These are phyloP conservation scores for Hydrozoanthus gracilis DNA, from an alignment of 92 coral and sea anemone genomes.

Conservation along the genomic window DNA sequence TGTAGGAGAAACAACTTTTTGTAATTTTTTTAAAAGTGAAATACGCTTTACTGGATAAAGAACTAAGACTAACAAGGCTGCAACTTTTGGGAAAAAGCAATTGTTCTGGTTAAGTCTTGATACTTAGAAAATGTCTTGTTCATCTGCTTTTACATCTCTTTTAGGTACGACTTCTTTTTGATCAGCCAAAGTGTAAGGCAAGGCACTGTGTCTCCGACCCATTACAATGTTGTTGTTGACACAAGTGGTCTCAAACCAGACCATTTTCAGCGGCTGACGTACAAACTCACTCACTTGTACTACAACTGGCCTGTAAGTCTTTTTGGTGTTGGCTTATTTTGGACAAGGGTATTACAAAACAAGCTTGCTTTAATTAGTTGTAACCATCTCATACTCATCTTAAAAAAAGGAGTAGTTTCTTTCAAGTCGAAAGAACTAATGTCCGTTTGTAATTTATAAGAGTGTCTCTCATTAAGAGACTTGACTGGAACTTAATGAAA, in stretches of 20 bases:
- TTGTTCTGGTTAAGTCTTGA: background rate
- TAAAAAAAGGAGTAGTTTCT: background rate
- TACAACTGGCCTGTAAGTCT: conserved; percentile 98
- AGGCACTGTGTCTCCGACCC: conserved; percentile 97
- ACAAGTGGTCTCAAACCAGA: conserved; percentile 88
- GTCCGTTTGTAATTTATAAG: too few species aligned
- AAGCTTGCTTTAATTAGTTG: background rate
- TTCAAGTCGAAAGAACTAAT: too few species aligned
- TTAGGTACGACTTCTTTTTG: conserved; percentile 91
- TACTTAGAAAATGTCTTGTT: background rate
- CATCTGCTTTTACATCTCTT: background rate
- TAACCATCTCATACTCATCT: background rate
- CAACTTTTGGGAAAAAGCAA: too few species aligned
- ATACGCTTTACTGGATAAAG: too few species aligned
- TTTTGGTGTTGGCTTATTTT: background rate
- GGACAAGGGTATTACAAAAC: background rate
- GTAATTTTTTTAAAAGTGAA: too few species aligned
- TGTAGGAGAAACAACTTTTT: too few species aligned
- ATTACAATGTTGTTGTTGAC: conserved; percentile 92
- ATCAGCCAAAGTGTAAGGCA: conserved; percentile 97
- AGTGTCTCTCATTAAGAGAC: too few species aligned
- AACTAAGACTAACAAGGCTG: too few species aligned
- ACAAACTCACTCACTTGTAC: conserved; percentile 95
- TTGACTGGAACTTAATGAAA: too few species aligned
- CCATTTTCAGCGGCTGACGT: conserved; percentile 88